Evolutionary conservation across 2,888 invertebrate species (phyloP).

Genomic region (Horisme vitalbata): DNA sequence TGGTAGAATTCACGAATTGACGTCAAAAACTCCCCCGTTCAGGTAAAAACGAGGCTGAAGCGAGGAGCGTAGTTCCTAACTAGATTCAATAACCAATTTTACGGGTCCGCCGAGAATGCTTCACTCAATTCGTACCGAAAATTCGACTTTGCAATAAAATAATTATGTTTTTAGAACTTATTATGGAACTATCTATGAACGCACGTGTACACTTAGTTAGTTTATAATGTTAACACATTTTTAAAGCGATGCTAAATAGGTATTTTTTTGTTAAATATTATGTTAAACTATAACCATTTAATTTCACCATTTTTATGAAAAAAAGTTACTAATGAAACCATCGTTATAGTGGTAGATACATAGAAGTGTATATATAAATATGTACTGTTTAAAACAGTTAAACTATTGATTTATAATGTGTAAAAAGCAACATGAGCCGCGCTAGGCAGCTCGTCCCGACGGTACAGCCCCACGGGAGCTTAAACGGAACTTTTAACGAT

Average conservation of each 20-base stretch:
- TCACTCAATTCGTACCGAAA: slow-evolving; percentile 39
- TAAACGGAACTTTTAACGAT: slow-evolving; percentile 79
- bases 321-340: too few relatives aligned
- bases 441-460: slow-evolving; percentile 29
- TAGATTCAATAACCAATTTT: slow-evolving; percentile 80
- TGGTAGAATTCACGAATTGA: slow-evolving; percentile 17
- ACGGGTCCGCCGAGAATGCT: slow-evolving; percentile 46
- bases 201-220: too few relatives aligned
- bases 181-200: too few relatives aligned
- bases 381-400: slow-evolving; percentile 2
- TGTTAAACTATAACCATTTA: too few relatives aligned
- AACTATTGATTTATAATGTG: slow-evolving; percentile 15
- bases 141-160: neutral
- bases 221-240: too few relatives aligned
- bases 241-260: too few relatives aligned
- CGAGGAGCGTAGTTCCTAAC: slow-evolving; percentile 68
- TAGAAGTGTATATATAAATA: too few relatives aligned
- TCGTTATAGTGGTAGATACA: too few relatives aligned
- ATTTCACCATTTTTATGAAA: too few relatives aligned
- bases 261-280: too few relatives aligned
- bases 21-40: slow-evolving; percentile 43
- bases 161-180: neutral
- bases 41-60: slow-evolving; percentile 49
- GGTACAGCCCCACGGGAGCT: slow-evolving; percentile 63
- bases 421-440: slow-evolving; percentile 3